phyloP scores from a whole-genome alignment of 2,888 invertebrate species.

The Chrysodeixis includens region DNA sequence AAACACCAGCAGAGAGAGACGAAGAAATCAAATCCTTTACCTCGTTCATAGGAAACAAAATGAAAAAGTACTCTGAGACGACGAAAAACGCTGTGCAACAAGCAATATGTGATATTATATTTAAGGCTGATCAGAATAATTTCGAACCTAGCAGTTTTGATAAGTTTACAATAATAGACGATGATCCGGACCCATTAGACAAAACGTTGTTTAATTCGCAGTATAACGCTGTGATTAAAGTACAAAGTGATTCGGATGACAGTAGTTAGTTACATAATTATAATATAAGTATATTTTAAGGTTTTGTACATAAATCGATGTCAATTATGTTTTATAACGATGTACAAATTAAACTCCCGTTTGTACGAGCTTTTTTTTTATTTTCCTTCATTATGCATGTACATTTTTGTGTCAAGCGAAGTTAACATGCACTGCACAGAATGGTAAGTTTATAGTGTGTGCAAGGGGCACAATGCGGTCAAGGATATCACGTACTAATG shows the following conservation, averaged over 20 bases:
- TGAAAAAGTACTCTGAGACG: slow-evolving; percentile 67
- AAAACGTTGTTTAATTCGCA: slow-evolving; percentile 32
- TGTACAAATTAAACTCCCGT: slow-evolving; percentile 29
- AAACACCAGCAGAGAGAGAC: slow-evolving; percentile 47
- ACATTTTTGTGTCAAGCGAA: slow-evolving; percentile 31
- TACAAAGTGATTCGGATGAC: slow-evolving; percentile 49
- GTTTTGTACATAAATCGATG: neutral
- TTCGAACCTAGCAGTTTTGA: slow-evolving; percentile 57
- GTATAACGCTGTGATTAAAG: slow-evolving; percentile 42
- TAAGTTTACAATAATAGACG: slow-evolving; percentile 50
- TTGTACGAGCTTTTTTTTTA: slow-evolving; percentile 7
- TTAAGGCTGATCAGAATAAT: slow-evolving; percentile 67
- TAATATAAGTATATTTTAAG: neutral
- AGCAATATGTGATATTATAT: slow-evolving; percentile 71
- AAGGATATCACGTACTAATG: slow-evolving; percentile 47
- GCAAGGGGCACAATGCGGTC: slow-evolving; percentile 48
- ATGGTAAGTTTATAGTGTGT: slow-evolving; percentile 46
- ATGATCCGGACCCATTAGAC: slow-evolving; percentile 45
- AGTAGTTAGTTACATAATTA: slow-evolving; percentile 39
- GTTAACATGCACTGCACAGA: slow-evolving; percentile 42
- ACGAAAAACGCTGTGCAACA: slow-evolving; percentile 69
- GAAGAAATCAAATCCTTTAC: slow-evolving; percentile 69
- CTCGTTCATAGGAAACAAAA: slow-evolving; percentile 68
- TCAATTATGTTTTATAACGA: slow-evolving; percentile 14
- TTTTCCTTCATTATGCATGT: slow-evolving; percentile 11